Evolutionary conservation across 2,113 vertebrate species (phyloP), one percentile per base, ranked within the genome.

Genomic region (Catharus minimus): DNA sequence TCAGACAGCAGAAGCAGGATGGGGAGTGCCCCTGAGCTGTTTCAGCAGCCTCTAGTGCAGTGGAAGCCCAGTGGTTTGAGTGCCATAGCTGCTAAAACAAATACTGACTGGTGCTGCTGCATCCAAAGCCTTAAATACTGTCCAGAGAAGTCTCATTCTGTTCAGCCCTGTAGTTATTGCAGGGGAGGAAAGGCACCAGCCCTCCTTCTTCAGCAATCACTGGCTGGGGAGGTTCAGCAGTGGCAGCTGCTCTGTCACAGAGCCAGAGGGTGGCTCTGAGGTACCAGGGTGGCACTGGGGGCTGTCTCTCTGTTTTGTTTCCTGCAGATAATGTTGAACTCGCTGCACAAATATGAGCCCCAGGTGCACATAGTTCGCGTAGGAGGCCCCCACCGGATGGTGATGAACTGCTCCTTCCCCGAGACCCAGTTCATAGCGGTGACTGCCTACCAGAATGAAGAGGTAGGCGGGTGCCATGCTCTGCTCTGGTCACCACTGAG

Each of bases 351-450:
- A 61, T 99, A 99, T 3, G 98, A 99, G 86, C 99, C 99, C 18
- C 99, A 99, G 94, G 98, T 99, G 58, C 98, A 99, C 95, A 99
- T 99, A 41, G 98, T 99, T 32, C 98, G 98, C 0, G 99, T 99
- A 5, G 99, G 99, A 33, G 98, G 98, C 2, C 97, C 97, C 38
- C 99, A 99, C 73, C 98, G 98, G 20, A 98, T 99, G 97, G 98
- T 99, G 41, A 98, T 98, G 95, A 99, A 99, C 94, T 98, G 99
- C 52, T 99, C 99, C 82, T 99, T 99, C 94, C 98, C 98, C 2
- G 99, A 99, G 77, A 99, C 99, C 1, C 99, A 99, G 96, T 99
- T 99, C 97, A 99, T 99, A 53, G 99, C 99, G 0, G 99, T 99
- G 82, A 99, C 99, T 1, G 99, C 99, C 87, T 99, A 99, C 78